Percentiles rank a stretch among this genome's conserved stretches.
Conservation (phyloP, 2,888 invertebrate genomes). For the Bellardia bayeri region DNA sequence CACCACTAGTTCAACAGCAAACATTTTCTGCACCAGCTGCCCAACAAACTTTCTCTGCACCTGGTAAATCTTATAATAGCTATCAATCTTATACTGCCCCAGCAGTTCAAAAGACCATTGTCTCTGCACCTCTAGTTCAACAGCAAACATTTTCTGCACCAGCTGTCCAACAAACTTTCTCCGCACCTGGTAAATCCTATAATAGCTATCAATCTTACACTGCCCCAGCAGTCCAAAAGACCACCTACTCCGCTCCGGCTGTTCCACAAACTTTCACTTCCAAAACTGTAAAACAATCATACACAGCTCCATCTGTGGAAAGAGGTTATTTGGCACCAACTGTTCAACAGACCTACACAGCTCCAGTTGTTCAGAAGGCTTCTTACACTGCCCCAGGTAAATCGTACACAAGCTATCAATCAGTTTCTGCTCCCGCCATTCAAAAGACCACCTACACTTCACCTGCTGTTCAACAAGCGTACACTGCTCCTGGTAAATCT, state of each 20-base stretch:
- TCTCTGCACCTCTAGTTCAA: constrained; percentile 35
- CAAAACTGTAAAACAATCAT: constrained; percentile 44
- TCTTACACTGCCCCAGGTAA: constrained; percentile 49
- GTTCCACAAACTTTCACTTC: constrained; percentile 42
- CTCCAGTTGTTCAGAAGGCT: constrained; percentile 29
- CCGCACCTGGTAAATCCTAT: constrained; percentile 43
- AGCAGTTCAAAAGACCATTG: constrained; percentile 30
- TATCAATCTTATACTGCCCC: constrained; percentile 54
- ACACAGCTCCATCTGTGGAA: constrained; percentile 60
- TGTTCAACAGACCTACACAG: constrained; percentile 21
- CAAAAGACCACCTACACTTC: constrained; percentile 48
- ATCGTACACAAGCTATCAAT: constrained; percentile 50
- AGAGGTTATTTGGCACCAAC: constrained; percentile 54
- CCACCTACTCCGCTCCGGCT: constrained; percentile 30
- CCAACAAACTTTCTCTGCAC: constrained; percentile 52
- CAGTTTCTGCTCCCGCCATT: constrained; percentile 48
- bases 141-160: constrained; percentile 27
- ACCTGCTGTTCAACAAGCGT: constrained; percentile 40
- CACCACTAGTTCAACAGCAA: constrained; percentile 40
- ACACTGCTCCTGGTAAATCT: constrained; percentile 42
- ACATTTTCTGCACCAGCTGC: constrained; percentile 34
- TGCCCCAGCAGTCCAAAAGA: constrained; percentile 25
- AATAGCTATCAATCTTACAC: constrained; percentile 47
- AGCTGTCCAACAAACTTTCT: constrained; percentile 20
- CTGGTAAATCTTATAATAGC: constrained; percentile 45